A percentile compares a stretch with the other conserved stretches of the same genome.
These are phyloP conservation scores for Odontothrips loti DNA, from an alignment of 2,888 invertebrate species.

Conservation along the genomic window DNA sequence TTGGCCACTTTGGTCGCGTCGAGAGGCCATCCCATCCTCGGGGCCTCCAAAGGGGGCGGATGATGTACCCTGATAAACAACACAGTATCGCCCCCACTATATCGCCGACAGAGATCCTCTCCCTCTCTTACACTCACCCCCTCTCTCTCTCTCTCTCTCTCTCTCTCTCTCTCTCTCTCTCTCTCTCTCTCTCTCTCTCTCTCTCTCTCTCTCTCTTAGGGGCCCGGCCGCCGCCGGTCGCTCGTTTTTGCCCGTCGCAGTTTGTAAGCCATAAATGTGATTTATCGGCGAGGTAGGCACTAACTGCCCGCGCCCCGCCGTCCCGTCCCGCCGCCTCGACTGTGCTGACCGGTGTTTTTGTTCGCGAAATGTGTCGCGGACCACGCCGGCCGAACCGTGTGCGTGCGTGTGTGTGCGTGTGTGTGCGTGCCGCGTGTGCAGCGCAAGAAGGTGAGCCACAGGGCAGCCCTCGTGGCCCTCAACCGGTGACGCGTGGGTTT, in stretches of 20 bases:
- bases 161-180: too few species aligned
- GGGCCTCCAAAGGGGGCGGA: background rate
- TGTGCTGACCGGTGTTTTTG: background rate
- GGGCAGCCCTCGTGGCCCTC: too few species aligned
- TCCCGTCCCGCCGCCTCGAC: background rate
- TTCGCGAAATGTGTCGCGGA: background rate
- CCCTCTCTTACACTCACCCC: background rate
- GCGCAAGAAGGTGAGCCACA: too few species aligned
- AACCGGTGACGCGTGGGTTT: too few species aligned
- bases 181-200: too few species aligned
- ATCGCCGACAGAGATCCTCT: background rate
- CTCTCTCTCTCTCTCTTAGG: too few species aligned
- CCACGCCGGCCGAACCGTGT: background rate
- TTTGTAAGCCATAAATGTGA: slow-evolving; percentile 28
- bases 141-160: too few species aligned
- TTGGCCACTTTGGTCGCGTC: too few species aligned
- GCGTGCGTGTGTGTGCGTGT: background rate
- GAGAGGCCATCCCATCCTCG: too few species aligned
- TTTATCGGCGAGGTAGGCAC: slow-evolving; percentile 26
- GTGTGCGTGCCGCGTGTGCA: too few species aligned
- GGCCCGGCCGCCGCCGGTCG: too few species aligned
- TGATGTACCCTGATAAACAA: background rate
- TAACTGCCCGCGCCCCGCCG: background rate
- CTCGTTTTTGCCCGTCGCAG: background rate
- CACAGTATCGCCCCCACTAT: background rate